Base-by-base conservation (phyloP, 2,888 invertebrate genomes). In the Luffia ferchaultella region DNA sequence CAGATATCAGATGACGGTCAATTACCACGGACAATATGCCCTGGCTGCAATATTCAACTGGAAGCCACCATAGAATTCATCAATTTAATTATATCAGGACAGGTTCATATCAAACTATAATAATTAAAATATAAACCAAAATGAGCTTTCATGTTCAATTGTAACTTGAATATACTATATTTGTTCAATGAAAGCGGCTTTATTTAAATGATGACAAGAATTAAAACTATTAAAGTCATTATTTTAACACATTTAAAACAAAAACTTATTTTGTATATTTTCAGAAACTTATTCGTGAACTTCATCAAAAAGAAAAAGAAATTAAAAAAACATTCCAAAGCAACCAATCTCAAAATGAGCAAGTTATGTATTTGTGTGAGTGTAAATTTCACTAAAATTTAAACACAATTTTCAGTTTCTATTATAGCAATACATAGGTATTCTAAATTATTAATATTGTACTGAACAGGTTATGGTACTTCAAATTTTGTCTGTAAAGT, bases 21-120 rank as follows among this genome's bases (percentile, higher is more conserved):
- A 62, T 80, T 89, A 56, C 92, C 92, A 1, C 85, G 88, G 49
- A 89, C 89, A 17, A 89, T 93, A 58, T 93, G 93, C 63, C 90
- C 90, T 7, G 90, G 90, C 42, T 93, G 93, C 62, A 89, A 89
- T 54, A 89, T 92, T 52, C 91, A 92, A 65, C 65, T 93, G 58
- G 90, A 92, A 67, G 88, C 91, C 44, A 90, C 91, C 18, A 88
- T 89, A 51, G 88, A 90, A 61, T 93, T 93, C 69, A 86, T 93
- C 60, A 89, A 90, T 58, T 73, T 92, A 16, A 87, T 93, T 56
- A 80, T 89, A 50, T 86, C 86, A 61, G 93, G 93, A 1, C 93
- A 93, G 71, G 85, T 84, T 60, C 55, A 52, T 48, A 30, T 16
- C 7, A n/a, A 30, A 16, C n/a, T 40, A 30, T 16, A 47, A 16